Percentiles rank a stretch among this genome's conserved stretches.
Conservation (phyloP, 2,797 vertebrate genomes). For the Sarcoramphus papa region DNA sequence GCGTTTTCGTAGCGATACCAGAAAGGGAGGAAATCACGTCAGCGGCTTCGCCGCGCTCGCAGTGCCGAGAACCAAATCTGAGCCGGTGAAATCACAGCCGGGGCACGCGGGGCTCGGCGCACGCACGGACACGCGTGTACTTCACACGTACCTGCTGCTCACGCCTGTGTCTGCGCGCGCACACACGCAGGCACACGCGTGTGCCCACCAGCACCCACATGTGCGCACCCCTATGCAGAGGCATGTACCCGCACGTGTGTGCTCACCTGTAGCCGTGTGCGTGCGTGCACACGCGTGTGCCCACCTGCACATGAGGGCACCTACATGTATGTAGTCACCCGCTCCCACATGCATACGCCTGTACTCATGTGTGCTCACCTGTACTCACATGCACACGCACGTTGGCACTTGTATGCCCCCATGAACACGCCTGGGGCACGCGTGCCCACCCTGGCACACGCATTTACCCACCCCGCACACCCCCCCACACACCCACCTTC, state of each 20-base stretch:
- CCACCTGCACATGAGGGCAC: no score
- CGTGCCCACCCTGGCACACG: no score
- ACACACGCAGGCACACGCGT: no score
- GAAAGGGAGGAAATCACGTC: background rate
- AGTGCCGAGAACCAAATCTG: background rate
- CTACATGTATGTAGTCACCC: no score
- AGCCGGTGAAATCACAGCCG: background rate
- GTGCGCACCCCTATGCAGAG: background rate
- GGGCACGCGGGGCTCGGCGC: background rate
- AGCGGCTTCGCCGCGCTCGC: background rate
- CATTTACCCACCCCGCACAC: background rate
- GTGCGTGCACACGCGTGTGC: no score
- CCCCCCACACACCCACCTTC: background rate
- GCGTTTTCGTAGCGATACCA: background rate
- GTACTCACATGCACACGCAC: background rate
- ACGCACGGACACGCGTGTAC: background rate
- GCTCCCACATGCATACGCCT: no score
- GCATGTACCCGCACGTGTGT: background rate
- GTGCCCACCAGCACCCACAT: background rate
- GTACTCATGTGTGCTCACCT: background rate
- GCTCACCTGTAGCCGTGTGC: background rate
- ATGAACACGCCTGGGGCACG: no score
- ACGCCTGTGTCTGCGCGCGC: rapidly evolving
- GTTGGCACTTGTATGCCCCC: no score
- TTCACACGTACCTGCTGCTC: rapidly evolving